Evolutionary conservation across 2,113 vertebrate species (phyloP), one percentile per base, ranked within the genome.

Genomic region (Gymnorhina tibicen): DNA sequence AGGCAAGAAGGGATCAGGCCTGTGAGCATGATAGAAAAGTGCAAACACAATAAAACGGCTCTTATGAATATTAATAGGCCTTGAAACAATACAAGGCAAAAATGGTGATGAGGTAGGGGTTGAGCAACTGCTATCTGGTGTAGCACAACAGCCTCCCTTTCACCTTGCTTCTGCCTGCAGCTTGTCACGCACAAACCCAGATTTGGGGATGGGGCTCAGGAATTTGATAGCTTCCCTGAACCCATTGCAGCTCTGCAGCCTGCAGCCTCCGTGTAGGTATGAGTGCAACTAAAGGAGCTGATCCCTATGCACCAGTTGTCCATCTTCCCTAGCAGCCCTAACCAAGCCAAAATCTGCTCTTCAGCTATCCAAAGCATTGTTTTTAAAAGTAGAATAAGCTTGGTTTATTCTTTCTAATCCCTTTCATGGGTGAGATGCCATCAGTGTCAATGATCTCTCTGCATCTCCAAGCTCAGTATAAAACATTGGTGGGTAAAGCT

Each of bases 21-120:
- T 96, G 94, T 24, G 35, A 96, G 95, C 95, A 46, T 92, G 96
- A 96, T 41, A 93, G 97, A 97, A 98, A 98, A 98, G 74, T 95
- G 91, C 93, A 97, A 98, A 96, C 96, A 96, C 95, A 93, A 95
- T 95, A 85, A 97, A 97, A 97, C 52, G 53, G 91, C 52, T 24
- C 88, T 97, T 94, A 95, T 97, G 96, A 98, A 98, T 98, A 98
- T 98, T 98, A 98, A 98, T 95, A 94, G 73, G 21, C 58, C 76
- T 86, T 93, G 93, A 97, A 97, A 98, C 87, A 97, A 97, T 79
- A 75, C 68, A 6, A 44, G 85, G 82, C 84, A 2, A 96, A 97
- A 97, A 79, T 89, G 80, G 75, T 94, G 95, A 94, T 94, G 78
- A 69, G 72, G 7, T 23, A 46, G 32, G 21, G 72, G 16, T 11